phyloP scores from a whole-genome alignment of 2,888 invertebrate genomes.

The Spodoptera exigua region DNA sequence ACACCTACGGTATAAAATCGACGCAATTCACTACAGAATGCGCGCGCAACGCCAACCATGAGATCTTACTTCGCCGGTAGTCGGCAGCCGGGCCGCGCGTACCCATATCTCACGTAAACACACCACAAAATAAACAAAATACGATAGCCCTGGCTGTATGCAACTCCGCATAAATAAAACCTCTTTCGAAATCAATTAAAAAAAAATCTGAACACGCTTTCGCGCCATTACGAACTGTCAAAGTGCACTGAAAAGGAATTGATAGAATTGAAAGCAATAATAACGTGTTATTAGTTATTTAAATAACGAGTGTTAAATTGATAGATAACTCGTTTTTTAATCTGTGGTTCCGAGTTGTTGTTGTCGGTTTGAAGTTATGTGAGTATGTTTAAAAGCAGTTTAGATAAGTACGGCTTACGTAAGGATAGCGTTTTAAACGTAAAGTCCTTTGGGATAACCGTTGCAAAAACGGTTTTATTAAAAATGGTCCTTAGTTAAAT shows the following conservation, averaged over 20 bases:
- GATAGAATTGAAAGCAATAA: slow-evolving; percentile 79
- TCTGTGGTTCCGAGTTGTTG: slow-evolving; percentile 77
- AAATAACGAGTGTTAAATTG: slow-evolving; percentile 60
- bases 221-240: slow-evolving; percentile 75
- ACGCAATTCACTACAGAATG: slow-evolving; percentile 73
- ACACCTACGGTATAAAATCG: slow-evolving; percentile 86
- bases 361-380: slow-evolving; percentile 71
- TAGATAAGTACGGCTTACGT: slow-evolving; percentile 82
- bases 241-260: slow-evolving; percentile 72
- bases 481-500: not conserved
- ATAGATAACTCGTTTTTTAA: slow-evolving; percentile 64
- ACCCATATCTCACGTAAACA: slow-evolving; percentile 78
- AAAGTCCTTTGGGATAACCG: slow-evolving; percentile 37
- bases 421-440: slow-evolving; percentile 72
- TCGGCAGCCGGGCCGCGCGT: slow-evolving; percentile 86
- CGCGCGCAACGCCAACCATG: slow-evolving; percentile 81
- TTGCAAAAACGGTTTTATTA: not conserved
- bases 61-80: slow-evolving; percentile 84
- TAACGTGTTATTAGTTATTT: slow-evolving; percentile 78
- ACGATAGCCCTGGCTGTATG: slow-evolving; percentile 84
- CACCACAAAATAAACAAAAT: slow-evolving; percentile 79
- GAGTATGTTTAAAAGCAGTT: slow-evolving; percentile 78
- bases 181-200: slow-evolving; percentile 58
- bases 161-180: slow-evolving; percentile 62
- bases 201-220: slow-evolving; percentile 65